A percentile compares a stretch with the other conserved stretches of the same genome.
Conservation (phyloP, 2,797 vertebrate genomes). For the Mormyrops boulengeri region DNA sequence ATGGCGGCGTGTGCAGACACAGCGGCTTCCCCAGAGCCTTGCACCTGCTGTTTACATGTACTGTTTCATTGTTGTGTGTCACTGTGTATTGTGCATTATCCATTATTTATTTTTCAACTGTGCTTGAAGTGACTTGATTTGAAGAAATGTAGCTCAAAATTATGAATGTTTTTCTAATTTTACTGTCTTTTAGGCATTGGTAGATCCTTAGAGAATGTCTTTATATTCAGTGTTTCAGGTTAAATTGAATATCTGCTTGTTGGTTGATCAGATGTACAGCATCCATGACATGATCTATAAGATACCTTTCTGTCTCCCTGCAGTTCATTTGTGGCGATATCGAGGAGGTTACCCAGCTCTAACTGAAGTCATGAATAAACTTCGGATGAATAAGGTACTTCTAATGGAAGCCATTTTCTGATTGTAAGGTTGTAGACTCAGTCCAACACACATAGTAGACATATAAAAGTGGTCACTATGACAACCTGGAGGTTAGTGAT, state of each 20-base stretch:
- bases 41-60: neutral
- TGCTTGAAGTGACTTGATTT: neutral
- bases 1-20: no score
- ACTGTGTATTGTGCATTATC: neutral
- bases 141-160: neutral
- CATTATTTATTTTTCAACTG: neutral
- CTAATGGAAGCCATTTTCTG: neutral
- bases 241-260: neutral
- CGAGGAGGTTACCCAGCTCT: slow-evolving; percentile 94
- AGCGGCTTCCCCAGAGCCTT: no score
- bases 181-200: neutral
- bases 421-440: neutral
- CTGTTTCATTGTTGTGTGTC: neutral
- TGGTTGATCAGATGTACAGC: neutral
- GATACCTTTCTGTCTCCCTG: slow-evolving; percentile 47
- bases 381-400: slow-evolving; percentile 83
- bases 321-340: slow-evolving; percentile 95
- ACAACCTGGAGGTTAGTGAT: neutral
- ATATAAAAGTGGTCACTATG: neutral
- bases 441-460: neutral
- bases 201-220: neutral
- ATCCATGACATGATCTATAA: slow-evolving; percentile 19
- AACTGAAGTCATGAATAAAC: slow-evolving; percentile 97
- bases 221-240: neutral
- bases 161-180: neutral